These are phyloP conservation scores for Sebastes flavidus DNA, from an alignment of 2,797 vertebrate species.

Conservation along the genomic window DNA sequence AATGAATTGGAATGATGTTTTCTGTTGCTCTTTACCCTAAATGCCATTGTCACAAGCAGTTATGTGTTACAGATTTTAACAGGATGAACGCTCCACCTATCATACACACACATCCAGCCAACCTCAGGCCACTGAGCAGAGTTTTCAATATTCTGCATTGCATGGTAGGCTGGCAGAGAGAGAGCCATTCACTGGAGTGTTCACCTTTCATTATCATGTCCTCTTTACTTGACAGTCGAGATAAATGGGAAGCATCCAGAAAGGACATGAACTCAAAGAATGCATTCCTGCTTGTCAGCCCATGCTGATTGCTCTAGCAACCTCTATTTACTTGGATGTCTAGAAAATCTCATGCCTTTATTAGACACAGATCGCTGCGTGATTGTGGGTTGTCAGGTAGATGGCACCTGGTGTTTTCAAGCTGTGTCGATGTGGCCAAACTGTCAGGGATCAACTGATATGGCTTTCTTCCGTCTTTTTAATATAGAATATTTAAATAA, in stretches of 20 bases:
- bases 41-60: not conserved
- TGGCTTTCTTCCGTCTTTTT: not conserved
- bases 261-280: constrained; percentile 74
- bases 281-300: constrained; percentile 73
- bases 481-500: not conserved
- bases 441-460: constrained; percentile 11
- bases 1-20: not conserved
- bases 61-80: constrained; percentile 6
- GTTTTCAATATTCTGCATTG: constrained; percentile 58
- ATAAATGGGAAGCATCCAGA: constrained; percentile 77
- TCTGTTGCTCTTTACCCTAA: not conserved
- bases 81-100: not conserved
- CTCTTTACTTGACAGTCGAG: constrained; percentile 76
- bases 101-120: not conserved
- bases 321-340: constrained; percentile 70
- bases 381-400: constrained; percentile 45
- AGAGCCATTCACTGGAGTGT: constrained; percentile 65
- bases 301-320: constrained; percentile 60
- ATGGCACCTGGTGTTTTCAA: constrained; percentile 24
- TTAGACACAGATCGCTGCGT: constrained; percentile 37
- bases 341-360: constrained; percentile 50
- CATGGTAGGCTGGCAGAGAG: constrained; percentile 48
- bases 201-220: constrained; percentile 78
- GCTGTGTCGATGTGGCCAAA: constrained; percentile 20
- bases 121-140: constrained; percentile 33